Percentiles rank a stretch among this genome's conserved stretches.
Conservation (phyloP, 2,888 invertebrate species). For the Ypsolopha sequella region DNA sequence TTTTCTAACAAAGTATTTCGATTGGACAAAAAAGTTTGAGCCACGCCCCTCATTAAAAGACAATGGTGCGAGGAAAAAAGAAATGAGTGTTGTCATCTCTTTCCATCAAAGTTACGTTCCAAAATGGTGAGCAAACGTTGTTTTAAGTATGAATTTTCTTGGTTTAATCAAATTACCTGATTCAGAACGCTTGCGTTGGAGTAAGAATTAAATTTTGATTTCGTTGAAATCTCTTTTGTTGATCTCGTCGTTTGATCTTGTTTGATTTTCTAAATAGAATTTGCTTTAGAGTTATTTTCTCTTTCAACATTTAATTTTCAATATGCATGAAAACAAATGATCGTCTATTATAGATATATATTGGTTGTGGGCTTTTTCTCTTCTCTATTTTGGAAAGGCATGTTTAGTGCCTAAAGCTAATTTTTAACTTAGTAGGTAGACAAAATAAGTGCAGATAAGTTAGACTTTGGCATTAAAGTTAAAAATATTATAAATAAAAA, state of each 20-base stretch:
- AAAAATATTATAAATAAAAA: too few species aligned
- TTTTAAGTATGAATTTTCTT: constrained; percentile 34
- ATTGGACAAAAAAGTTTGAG: constrained; percentile 39
- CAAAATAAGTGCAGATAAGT: too few species aligned
- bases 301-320: not conserved
- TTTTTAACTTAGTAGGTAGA: too few species aligned
- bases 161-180: constrained; percentile 25
- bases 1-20: constrained; percentile 16
- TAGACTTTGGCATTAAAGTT: too few species aligned
- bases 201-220: not conserved
- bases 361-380: too few species aligned
- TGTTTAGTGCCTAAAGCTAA: too few species aligned
- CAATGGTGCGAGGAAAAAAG: constrained; percentile 30
- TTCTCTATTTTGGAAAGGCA: too few species aligned
- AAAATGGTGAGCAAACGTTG: constrained; percentile 25
- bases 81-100: constrained; percentile 14
- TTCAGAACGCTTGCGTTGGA: constrained; percentile 8
- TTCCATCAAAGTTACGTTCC: constrained; percentile 15
- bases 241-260: not conserved
- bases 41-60: constrained; percentile 37
- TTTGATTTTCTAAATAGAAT: not conserved
- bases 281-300: not conserved
- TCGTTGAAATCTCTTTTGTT: constrained; percentile 1
- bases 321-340: too few species aligned
- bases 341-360: too few species aligned